Evolutionary conservation across 2,888 invertebrate species (phyloP), one percentile per base, ranked within the genome.

Genomic region (Stramonita haemastoma): DNA sequence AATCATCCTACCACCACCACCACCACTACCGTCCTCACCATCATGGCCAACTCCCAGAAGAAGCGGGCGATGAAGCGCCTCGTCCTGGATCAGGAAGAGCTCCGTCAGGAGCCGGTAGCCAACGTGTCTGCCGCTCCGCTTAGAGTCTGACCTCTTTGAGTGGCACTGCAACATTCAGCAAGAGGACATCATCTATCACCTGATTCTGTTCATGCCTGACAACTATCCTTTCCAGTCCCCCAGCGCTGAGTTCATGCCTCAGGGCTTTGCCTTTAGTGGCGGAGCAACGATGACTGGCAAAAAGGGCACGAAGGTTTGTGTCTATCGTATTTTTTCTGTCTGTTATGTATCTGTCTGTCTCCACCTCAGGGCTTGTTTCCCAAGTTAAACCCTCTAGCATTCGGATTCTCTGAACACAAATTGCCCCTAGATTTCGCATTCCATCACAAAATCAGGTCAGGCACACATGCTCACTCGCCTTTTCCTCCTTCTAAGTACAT

Each of bases 111-210:
- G n/a, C 94, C 94, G 0, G 95, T 94, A 29, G 93, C 92, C 70
- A 94, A 94, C 86, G 95, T 95, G 79, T 94, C 94, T 0, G 95
- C 95, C 0, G 91, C 91, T 15, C 95, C 95, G 0, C 91, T 95
- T 95, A 13, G 95, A 95, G n/a, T 91, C 92, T 17, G 92, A 95
- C 91, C 93, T 95, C 92, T 93, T 94, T 32, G 95, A 95, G 89
- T 95, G 95, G 95, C 95, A 95, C 90, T 95, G 95, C 88, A 95
- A 94, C 91, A 94, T 95, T 87, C 92, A 92, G 85, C 92, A 93
- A 84, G 94, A 94, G 26, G 94, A 94, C 36, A 92, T 93, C 66
- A 93, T 94, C 15, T 95, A 93, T 85, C 95, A 95, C 85, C 92
- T 95, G 19, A 92, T 95, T 81, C 90, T 95, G 0, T 93, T 93